Base-by-base conservation (phyloP, 23 tunicate species). In the Trididemnum miniatum region DNA sequence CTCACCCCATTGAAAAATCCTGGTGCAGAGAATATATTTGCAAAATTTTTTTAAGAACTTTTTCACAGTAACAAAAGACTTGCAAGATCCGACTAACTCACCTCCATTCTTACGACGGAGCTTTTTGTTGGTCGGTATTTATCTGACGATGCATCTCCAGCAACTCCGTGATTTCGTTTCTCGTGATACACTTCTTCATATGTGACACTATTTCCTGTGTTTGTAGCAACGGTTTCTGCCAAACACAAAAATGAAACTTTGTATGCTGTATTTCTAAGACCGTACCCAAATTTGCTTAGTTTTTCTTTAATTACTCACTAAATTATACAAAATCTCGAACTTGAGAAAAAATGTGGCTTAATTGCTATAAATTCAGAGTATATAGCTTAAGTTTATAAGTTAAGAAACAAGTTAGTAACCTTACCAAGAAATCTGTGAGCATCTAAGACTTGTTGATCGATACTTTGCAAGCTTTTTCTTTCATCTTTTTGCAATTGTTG, bases 401-500 rank as follows among this genome's bases (percentile, higher is more conserved):
- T n/a, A 44, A 44, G 54, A 7, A 7, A 15, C 9, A 44, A 7
- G 15, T 44, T 44, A 7, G 54, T 44, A n/a, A n/a, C n/a, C 66
- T 72, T 76, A 91, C 97, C 97, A 2, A 91, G 76, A 76, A 91
- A 91, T 35, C 74, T 81, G 49, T 81, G 84, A 44, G 84, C 71
- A 18, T 85, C 97, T 2, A 85, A 37, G 27, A 81, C 73, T 69
- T 91, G 91, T 59, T 85, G 90, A 62, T 91, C 97, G 22, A 91
- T 84, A 37, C 51, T 85, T 37, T 86, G 97, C 65, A 91, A 20
- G 26, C 65, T 81, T 69, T 91, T 91, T 76, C 66, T 91, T 81
- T 76, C 64, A 33, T 91, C 90, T 60, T 91, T 91, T 29, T 76
- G 81, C 39, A 91, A 50, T 76, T 91, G 97, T 35, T 80, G 77